These are phyloP conservation scores for Cephus pulcher DNA, from an alignment of 2,888 invertebrate species.

Conservation along the genomic window DNA sequence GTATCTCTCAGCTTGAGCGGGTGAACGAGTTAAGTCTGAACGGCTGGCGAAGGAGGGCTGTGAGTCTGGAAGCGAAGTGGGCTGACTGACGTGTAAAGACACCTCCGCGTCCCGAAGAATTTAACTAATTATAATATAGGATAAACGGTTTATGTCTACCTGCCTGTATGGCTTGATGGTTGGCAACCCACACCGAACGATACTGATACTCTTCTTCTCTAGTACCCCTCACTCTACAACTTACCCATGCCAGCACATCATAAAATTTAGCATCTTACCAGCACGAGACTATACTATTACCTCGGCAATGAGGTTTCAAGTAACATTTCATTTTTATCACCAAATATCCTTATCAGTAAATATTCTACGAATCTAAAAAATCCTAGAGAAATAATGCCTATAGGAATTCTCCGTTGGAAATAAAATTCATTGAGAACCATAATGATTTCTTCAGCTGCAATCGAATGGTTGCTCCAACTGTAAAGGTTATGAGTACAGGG, in stretches of 20 bases:
- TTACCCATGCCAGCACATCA: conserved; percentile 53
- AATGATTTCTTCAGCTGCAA: not conserved
- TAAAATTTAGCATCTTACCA: conserved; percentile 49
- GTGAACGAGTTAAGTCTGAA: conserved; percentile 62
- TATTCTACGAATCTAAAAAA: not conserved
- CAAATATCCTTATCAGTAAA: not conserved
- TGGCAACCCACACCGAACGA: conserved; percentile 57
- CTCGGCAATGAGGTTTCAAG: not conserved
- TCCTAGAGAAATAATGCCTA: not conserved
- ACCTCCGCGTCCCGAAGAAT: conserved; percentile 65
- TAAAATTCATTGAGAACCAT: not conserved
- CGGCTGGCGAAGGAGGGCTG: conserved; percentile 52
- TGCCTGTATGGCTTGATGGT: conserved; percentile 15
- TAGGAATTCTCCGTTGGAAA: not conserved
- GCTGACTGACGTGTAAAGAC: conserved; percentile 66
- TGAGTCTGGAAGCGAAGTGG: conserved; percentile 63
- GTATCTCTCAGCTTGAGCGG: conserved; percentile 49
- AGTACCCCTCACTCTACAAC: conserved; percentile 16
- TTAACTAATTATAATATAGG: conserved; percentile 66
- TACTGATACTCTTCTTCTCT: conserved; percentile 50
- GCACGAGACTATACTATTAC: conserved; percentile 46
- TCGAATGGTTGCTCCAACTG: not conserved
- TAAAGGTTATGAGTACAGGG: too few species aligned
- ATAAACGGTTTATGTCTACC: conserved; percentile 64
- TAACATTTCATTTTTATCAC: not conserved